Base-by-base conservation (phyloP, 2,888 invertebrate genomes). In the Caenorhabditis doughertyi region DNA sequence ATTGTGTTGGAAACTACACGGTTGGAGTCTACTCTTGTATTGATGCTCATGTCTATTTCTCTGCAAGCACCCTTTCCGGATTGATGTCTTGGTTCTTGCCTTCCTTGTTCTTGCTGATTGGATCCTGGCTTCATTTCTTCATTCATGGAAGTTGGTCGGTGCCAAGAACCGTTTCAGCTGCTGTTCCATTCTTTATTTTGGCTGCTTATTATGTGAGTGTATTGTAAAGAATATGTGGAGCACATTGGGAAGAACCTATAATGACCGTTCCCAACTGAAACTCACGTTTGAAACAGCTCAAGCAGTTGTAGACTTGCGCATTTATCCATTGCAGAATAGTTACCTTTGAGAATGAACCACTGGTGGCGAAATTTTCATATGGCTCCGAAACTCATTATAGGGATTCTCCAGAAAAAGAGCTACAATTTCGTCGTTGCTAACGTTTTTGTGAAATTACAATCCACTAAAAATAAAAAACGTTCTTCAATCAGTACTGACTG, bases 151-250 rank as follows among this genome's bases (percentile, higher is more conserved):
- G 86, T 23, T 89, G 90, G 90, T 89, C 91, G 1, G 91, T 91
- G 18, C 91, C 91, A 1, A 84, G 91, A 55, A 88, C 89, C 4
- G 60, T 88, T 62, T 89, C 89, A n/a, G 89, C 91, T 13, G 85
- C 89, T 23, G 68, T 87, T 21, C 91, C 91, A 18, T 90, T 91
- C 85, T 79, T 90, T 74, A 87, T 91, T 56, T 87, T 91, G 62
- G 86, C 89, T 96, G 95, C 94, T 5, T 81, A 91, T 47, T 86
- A 89, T 56, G 86, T 88, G 23, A 65, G 85, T 32, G 32, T 32
- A 4, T 32, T 73, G 18, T 56, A 21, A 9, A 49, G 11, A n/a
- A 9, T 8, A 27, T 5, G 9, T n/a, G n/a, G n/a, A n/a, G n/a
- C n/a, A 53, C 9, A 53, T n/a, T 16, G 32, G 7, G 18, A 23